Conservation (phyloP, 2,113 vertebrate species). For the Gallinago jamesoni region DNA sequence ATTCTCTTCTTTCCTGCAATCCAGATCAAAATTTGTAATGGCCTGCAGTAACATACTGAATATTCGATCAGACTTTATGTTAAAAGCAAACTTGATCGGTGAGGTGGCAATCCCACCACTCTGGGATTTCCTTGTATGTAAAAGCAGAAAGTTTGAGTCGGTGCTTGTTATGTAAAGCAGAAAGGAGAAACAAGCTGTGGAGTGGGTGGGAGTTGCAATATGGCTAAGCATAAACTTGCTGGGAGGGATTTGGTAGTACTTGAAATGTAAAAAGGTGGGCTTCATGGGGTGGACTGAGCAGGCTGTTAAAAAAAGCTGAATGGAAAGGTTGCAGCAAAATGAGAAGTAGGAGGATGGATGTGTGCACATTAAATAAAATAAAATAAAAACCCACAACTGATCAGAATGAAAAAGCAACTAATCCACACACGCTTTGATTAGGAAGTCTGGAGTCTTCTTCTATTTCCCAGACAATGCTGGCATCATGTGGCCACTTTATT, state of each 20-base stretch:
- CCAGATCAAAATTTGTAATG: not conserved
- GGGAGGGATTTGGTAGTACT: not conserved
- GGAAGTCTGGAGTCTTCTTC: not conserved
- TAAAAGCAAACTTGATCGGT: not conserved
- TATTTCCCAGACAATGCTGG: conserved; percentile 39
- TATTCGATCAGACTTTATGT: not conserved
- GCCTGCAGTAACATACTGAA: not conserved
- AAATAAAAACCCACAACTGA: no score
- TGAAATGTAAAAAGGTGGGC: not conserved
- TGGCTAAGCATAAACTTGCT: not conserved
- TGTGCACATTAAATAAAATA: not conserved
- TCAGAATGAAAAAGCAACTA: not conserved
- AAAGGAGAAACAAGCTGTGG: not conserved
- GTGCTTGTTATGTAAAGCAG: not conserved
- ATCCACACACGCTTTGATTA: not conserved
- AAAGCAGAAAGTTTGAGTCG: not conserved
- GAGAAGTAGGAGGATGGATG: not conserved
- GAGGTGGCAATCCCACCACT: not conserved
- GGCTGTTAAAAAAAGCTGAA: not conserved
- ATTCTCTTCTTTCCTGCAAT: not conserved
- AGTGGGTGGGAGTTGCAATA: not conserved
- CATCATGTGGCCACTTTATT: conserved; percentile 49
- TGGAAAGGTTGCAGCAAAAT: not conserved
- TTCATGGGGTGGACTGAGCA: not conserved
- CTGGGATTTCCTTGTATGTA: not conserved